Base-by-base conservation (phyloP, 2,113 vertebrate genomes). In the Silurus glanis region DNA sequence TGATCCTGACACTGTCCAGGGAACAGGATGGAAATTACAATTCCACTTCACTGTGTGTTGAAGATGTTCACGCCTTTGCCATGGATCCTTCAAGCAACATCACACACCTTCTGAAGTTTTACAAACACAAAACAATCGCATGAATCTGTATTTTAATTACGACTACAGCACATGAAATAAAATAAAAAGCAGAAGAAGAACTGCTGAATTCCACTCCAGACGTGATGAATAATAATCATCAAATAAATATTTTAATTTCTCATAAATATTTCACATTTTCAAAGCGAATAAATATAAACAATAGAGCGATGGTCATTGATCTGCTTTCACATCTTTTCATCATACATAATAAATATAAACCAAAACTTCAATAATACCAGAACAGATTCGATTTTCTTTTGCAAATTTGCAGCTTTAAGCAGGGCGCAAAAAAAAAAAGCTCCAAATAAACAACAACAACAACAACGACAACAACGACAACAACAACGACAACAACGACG, bases 221-320 rank as follows among this genome's bases (percentile, higher is more conserved):
- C 17, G 37, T 45, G 8, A 45, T 17, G 67, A 71, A 45, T 71
- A 71, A 61, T 4, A 5, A 16, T 13, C n/a, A 37, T 6, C 3
- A 66, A 25, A 66, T 66, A 66, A 66, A 75, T 21, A 55, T 37
- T 82, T 6, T 49, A 56, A 87, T 74, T 62, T 9, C 49, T 47
- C 16, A 51, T 12, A 85, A 82, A 76, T 58, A 84, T 80, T 80
- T 71, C 55, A 61, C 86, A 62, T 67, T 9, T 59, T 56, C 13
- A 72, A 64, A 23, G 58, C 58, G 12, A 74, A 74, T 61, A 81
- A 75, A 56, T 85, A 85, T 25, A 79, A 25, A 28, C 37, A 58
- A 83, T 28, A 47, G 13, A 23, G 53, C 6, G 21, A 58, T 1
- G 53, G 53, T 69, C 4, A 71, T 56, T 13, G n/a, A n/a, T n/a